phyloP scores from a whole-genome alignment of 2,888 invertebrate species.

The Drosophila limbata region DNA sequence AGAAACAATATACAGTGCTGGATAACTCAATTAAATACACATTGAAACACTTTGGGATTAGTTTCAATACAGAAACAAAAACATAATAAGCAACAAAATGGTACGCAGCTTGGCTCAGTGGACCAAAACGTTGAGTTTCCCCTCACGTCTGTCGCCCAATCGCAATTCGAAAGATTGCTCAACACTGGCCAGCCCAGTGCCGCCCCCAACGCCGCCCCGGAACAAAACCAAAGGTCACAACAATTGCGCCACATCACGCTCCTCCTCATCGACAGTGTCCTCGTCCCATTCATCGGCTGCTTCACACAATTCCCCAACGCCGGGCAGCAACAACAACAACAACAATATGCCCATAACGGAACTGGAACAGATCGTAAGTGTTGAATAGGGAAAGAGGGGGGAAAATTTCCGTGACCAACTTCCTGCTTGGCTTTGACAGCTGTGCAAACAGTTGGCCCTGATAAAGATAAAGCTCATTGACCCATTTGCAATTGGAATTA shows the following conservation, averaged over 20 bases:
- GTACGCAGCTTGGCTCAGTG: constrained; percentile 95
- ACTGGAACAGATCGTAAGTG: constrained; percentile 89
- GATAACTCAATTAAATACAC: constrained; percentile 7
- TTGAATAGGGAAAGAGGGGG: background rate
- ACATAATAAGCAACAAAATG: constrained; percentile 86
- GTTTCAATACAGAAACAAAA: constrained; percentile 51
- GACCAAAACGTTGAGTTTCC: constrained; percentile 96
- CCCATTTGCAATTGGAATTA: constrained; percentile 59
- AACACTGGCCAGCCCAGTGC: constrained; percentile 82
- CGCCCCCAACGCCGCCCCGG: constrained; percentile 88
- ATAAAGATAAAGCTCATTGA: constrained; percentile 74
- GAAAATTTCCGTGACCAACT: constrained; percentile 24
- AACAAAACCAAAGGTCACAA: constrained; percentile 85
- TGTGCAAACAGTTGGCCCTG: constrained; percentile 61
- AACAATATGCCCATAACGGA: constrained; percentile 88
- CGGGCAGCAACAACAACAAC: constrained; percentile 80
- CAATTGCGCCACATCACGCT: constrained; percentile 86
- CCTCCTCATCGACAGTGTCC: constrained; percentile 86
- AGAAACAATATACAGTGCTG: constrained; percentile 32
- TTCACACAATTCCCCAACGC: constrained; percentile 83
- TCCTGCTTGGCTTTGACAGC: constrained; percentile 66
- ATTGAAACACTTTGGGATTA: constrained; percentile 69
- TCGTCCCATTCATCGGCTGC: constrained; percentile 79
- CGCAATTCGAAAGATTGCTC: constrained; percentile 90
- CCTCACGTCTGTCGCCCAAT: constrained; percentile 93